Conservation (phyloP, 2,113 vertebrate species). For the Pollimyrus isidori region DNA sequence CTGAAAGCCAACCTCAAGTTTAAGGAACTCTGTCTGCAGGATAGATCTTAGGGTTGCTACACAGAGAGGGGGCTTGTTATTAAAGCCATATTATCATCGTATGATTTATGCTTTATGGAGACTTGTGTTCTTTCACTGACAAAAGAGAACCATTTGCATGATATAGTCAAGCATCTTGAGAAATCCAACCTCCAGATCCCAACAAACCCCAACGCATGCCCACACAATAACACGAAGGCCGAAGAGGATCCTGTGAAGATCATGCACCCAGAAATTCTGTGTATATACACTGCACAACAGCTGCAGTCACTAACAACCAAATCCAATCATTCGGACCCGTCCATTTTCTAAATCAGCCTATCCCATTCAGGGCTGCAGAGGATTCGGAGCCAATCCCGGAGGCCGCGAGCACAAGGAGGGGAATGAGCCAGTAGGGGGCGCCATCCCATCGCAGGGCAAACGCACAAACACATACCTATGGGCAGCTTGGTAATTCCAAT, state of each 20-base stretch:
- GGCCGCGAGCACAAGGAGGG: too few species aligned
- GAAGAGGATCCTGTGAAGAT: too few species aligned
- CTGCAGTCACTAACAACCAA: neutral
- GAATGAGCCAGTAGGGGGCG: too few species aligned
- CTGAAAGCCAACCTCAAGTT: slow-evolving; percentile 15
- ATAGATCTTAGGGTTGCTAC: neutral
- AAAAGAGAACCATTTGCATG: neutral
- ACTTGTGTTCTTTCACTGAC: neutral
- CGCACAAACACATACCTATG: too few species aligned
- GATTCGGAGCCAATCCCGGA: too few species aligned
- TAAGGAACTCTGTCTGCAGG: neutral
- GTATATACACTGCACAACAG: neutral
- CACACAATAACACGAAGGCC: neutral
- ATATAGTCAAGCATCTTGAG: neutral
- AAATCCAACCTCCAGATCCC: neutral
- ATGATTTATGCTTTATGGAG: neutral
- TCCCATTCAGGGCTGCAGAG: too few species aligned
- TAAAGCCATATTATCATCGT: neutral
- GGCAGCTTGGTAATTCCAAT: too few species aligned
- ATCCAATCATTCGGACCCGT: neutral
- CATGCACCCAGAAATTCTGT: neutral
- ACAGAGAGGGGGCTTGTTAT: neutral
- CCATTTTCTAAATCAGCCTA: too few species aligned
- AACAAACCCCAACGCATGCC: neutral
- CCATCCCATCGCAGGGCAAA: too few species aligned